Evolutionary conservation across 2,888 invertebrate genomes (phyloP), one percentile per base, ranked within the genome.

Genomic region (Agrotis segetum): DNA sequence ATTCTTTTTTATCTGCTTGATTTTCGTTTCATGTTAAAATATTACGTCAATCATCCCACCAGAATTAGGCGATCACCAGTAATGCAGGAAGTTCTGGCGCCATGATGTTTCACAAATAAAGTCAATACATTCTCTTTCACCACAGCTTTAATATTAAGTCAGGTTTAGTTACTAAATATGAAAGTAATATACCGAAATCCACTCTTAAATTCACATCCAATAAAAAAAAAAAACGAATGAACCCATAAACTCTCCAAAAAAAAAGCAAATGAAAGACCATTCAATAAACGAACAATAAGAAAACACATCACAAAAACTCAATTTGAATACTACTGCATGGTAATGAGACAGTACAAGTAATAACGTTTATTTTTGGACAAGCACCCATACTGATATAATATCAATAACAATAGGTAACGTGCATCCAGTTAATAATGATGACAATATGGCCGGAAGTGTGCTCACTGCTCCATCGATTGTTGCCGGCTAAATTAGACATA

Each of bases 401-500:
- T 60, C 17, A 19, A 80, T 64, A 56, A 81, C 78, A 74, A 73
- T 73, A 50, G 14, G 24, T 66, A 40, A 34, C 47, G 47, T 17
- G 29, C 77, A 76, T 50, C 11, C 52, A 67, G 46, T 64, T 72
- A 78, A 69, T 60, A 68, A 68, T 68, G 40, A 65, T 55, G 59
- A 74, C 81, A 80, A 63, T 80, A 56, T 9, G 55, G 34, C 83
- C 83, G 83, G 83, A 81, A 81, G 66, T 80, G 66, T 62, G 64
- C 52, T 49, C n/a, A n/a, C 53, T 60, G 67, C 67, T 74, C 53
- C 46, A 69, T 55, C 81, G 67, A 82, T 84, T 82, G 81, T 81
- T 84, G 40, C 76, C 55, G 40, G 46, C 81, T 50, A 63, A 83
- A 73, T 81, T 81, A 67, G 77, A 77, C 58, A 50, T 55, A 67